A percentile compares a stretch with the other conserved stretches of the same genome.
phyloP scores from a whole-genome alignment of 2,797 vertebrate species.

The Tinamus major region DNA sequence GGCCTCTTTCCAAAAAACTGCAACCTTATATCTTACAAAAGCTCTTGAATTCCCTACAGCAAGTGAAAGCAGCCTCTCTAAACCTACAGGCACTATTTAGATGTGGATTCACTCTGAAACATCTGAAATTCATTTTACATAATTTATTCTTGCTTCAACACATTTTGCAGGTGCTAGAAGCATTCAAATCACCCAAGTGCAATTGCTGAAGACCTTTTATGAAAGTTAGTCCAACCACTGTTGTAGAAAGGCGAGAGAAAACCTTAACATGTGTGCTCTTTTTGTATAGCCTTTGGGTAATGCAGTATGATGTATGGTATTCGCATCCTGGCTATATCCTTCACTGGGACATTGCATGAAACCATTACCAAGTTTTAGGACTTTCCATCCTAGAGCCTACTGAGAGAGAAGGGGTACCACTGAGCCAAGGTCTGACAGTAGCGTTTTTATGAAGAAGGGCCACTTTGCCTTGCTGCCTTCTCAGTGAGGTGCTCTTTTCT shows the following conservation, averaged over 20 bases:
- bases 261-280: background rate
- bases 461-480: background rate
- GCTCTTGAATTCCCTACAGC: background rate
- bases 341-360: background rate
- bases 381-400: background rate
- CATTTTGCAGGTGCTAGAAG: background rate
- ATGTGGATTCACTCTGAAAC: background rate
- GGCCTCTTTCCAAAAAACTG: background rate
- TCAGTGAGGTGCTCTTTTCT: constrained; percentile 1
- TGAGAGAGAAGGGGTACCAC: background rate
- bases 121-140: background rate
- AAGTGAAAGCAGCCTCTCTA: background rate
- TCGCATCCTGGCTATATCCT: background rate
- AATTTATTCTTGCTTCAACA: background rate
- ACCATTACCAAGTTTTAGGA: background rate
- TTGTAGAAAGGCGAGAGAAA: background rate
- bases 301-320: background rate
- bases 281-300: background rate
- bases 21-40: background rate
- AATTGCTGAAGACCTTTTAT: background rate
- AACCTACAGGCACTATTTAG: background rate
- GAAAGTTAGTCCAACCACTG: background rate
- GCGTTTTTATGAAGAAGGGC: background rate
- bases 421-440: background rate
- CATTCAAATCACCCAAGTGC: background rate